Percentiles rank a stretch among this genome's conserved stretches.
Conservation (phyloP, 1,140 invertebrate genomes). For the Apis dorsata region DNA sequence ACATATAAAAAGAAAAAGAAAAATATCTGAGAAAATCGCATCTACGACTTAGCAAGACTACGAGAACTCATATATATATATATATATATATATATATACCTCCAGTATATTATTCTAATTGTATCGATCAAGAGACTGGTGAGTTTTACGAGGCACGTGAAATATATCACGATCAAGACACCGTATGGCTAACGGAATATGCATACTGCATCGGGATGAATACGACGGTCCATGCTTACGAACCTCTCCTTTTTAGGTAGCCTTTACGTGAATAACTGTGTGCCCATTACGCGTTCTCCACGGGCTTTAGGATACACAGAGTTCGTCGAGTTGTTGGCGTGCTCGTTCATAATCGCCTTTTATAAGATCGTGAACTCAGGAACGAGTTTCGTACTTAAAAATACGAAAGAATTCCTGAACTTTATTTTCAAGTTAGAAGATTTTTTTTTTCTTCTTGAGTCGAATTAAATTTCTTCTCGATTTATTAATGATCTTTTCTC, state of each 20-base stretch:
- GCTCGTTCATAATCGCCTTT: not conserved
- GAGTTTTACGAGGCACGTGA: slow-evolving; percentile 25
- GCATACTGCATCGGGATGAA: slow-evolving; percentile 59
- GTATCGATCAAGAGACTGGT: slow-evolving; percentile 5
- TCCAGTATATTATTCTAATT: slow-evolving; percentile 52
- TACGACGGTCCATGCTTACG: slow-evolving; percentile 46
- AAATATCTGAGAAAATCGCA: not conserved
- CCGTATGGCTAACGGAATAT: slow-evolving; percentile 67
- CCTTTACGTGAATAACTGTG: slow-evolving; percentile 48
- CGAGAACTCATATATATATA: not conserved
- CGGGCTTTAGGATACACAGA: not conserved
- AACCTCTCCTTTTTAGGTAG: slow-evolving; percentile 62
- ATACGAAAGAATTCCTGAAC: not conserved
- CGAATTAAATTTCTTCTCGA: not conserved
- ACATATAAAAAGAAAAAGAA: not conserved
- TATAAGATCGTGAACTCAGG: not conserved
- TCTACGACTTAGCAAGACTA: not conserved
- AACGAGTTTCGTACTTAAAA: not conserved
- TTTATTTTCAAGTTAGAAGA: not conserved
- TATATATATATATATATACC: no score
- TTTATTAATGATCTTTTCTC: not conserved
- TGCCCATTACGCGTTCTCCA: slow-evolving; percentile 31
- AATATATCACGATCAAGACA: slow-evolving; percentile 60
- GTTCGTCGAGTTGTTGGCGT: not conserved
- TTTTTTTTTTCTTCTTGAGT: not conserved